Evolutionary conservation across 23 tunicate species (phyloP).

Genomic region (Oikopleura vanhoeffeni): DNA sequence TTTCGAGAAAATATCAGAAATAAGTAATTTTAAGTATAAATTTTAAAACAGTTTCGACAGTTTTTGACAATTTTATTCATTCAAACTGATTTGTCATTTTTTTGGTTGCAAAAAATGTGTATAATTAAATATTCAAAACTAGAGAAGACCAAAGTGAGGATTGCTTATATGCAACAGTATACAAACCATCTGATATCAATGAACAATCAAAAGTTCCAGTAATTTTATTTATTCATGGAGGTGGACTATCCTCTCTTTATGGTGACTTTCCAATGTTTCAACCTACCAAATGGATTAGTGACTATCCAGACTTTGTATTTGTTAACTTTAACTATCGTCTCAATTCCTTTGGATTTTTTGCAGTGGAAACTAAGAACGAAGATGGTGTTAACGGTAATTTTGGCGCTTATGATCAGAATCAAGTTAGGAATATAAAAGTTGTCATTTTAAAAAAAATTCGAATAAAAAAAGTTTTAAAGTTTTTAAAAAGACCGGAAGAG

Average conservation of each 20-base stretch:
- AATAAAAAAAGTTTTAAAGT: too few species aligned
- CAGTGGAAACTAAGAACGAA: neutral
- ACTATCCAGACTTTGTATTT: neutral
- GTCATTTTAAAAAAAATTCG: too few species aligned
- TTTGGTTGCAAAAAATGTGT: too few species aligned
- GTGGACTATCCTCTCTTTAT: neutral
- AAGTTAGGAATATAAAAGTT: too few species aligned
- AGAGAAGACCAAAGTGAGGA: slow-evolving; percentile 17
- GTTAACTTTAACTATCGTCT: neutral
- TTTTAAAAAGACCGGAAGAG: too few species aligned
- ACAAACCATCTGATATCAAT: neutral
- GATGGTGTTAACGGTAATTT: neutral
- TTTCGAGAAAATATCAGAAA: too few species aligned
- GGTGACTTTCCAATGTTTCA: neutral
- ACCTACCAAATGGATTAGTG: neutral
- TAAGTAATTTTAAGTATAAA: too few species aligned
- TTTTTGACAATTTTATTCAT: too few species aligned
- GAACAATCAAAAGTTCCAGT: neutral
- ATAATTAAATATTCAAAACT: too few species aligned
- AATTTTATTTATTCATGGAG: neutral
- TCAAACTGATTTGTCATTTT: too few species aligned
- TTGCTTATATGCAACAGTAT: slow-evolving; percentile 23
- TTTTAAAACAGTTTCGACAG: too few species aligned
- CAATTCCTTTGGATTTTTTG: neutral
- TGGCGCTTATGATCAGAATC: neutral